Base-by-base conservation (phyloP, 1,140 invertebrate genomes). In the Andricus grossulariae region DNA sequence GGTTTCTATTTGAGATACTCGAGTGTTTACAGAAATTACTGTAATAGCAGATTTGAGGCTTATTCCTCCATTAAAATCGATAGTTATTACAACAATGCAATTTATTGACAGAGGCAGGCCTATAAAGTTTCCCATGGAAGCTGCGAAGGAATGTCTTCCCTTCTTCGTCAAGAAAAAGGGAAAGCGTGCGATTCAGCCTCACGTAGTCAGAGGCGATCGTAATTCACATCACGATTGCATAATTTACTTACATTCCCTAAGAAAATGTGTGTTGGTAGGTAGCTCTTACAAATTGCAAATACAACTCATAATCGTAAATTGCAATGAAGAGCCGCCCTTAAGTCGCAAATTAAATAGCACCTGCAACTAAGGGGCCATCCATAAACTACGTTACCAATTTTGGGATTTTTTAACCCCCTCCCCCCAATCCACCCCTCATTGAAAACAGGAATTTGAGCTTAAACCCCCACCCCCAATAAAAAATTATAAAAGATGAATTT, bases 21-120 rank as follows among this genome's bases (percentile, higher is more conserved):
- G 4, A 12, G 57, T 16, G 57, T 66, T 13, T 66, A 4, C 16
- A 15, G 39, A 25, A 66, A 32, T 66, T 39, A 21, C 39, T 32
- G 25, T 66, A 66, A 39, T 10, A 66, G 39, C 25, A 66, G n/a
- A 60, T 66, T 66, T 8, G 6, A 45, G 45, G 39, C n/a, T 1
- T 66, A 66, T 39, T 66, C 15, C 10, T 32, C 15, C 21, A 3
- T 39, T 66, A 66, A 66, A 66, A 66, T 16, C 60, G 60, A 66
- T 66, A 66, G 60, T 39, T 66, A 66, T 66, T 66, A 66, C 25
- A 66, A 66, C 60, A 66, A 66, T 66, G 60, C 60, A 25, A 66
- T 66, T 66, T 66, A 66, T 66, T 66, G 25, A 66, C 21, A 21
- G 39, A 66, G n/a, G 60, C 60, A 66, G 32, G 60, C 45, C 60